phyloP scores from a whole-genome alignment of 2,888 invertebrate genomes.

The Quadriops clusia region DNA sequence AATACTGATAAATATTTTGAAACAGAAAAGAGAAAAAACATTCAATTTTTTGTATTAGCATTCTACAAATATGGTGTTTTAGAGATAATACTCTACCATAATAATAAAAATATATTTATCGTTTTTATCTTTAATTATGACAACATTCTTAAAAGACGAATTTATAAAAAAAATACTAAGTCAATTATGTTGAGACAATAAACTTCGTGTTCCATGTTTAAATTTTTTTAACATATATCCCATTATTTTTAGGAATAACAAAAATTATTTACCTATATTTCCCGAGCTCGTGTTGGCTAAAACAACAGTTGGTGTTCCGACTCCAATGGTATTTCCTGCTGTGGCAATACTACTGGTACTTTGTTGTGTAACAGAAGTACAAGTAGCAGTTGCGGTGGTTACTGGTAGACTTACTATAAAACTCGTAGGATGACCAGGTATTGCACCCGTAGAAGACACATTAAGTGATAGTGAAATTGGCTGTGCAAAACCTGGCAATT shows the following conservation, averaged over 20 bases:
- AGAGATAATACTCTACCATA: too few relatives aligned
- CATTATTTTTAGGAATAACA: constrained; percentile 2
- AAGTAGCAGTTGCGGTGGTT: constrained; percentile 31
- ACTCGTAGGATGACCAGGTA: constrained; percentile 38
- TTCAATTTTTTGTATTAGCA: too few relatives aligned
- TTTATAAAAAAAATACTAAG: too few relatives aligned
- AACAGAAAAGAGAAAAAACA: too few relatives aligned
- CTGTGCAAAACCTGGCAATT: constrained; percentile 74
- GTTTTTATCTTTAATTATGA: too few relatives aligned
- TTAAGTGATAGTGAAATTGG: constrained; percentile 70
- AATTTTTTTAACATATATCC: too few relatives aligned
- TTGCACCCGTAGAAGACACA: constrained; percentile 50
- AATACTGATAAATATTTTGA: too few relatives aligned
- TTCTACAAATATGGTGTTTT: too few relatives aligned
- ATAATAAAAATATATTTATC: too few relatives aligned
- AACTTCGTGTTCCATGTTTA: too few relatives aligned
- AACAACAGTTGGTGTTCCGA: constrained; percentile 30
- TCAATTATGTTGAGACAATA: too few relatives aligned
- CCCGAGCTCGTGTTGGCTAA: constrained; percentile 29
- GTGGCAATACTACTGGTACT: constrained; percentile 19
- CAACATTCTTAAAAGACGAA: too few relatives aligned
- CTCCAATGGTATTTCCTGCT: constrained; percentile 20
- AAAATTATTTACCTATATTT: constrained; percentile 27
- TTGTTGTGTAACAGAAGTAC: constrained; percentile 30
- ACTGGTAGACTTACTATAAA: constrained; percentile 34